These are phyloP conservation scores for Anastrepha obliqua DNA, from an alignment of 1,140 invertebrate species.

Conservation along the genomic window DNA sequence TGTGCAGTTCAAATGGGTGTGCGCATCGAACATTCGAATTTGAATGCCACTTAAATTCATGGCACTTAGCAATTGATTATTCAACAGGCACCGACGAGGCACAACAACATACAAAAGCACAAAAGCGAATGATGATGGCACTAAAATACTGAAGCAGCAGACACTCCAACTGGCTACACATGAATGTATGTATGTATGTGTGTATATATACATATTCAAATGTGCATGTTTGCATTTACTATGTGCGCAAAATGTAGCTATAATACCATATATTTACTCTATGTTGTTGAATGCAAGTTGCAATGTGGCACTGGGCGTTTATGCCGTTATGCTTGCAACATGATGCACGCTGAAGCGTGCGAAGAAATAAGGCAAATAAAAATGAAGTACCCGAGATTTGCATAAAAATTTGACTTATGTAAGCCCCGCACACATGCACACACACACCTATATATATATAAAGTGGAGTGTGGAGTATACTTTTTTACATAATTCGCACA, in stretches of 20 bases:
- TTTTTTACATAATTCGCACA: constrained; percentile 31
- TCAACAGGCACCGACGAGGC: not conserved
- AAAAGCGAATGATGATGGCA: not conserved
- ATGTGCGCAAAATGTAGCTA: not conserved
- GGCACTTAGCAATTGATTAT: constrained; percentile 41
- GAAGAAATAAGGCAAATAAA: constrained; percentile 31
- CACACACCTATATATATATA: not conserved
- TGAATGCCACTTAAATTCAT: constrained; percentile 19
- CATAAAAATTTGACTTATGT: constrained; percentile 47
- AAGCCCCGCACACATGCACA: not conserved
- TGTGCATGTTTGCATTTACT: not conserved
- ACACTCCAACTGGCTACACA: not conserved
- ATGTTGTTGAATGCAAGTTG: constrained; percentile 4
- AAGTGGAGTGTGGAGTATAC: not conserved
- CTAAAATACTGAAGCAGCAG: not conserved
- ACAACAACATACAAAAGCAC: not conserved
- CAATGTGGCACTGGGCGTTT: not conserved
- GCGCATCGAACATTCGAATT: not conserved
- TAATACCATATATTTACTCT: no score
- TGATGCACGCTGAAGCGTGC: constrained; percentile 20
- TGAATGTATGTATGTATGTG: not conserved
- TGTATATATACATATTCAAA: not conserved
- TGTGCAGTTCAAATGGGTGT: not conserved
- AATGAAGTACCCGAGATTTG: not conserved
- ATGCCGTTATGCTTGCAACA: constrained; percentile 10